Conservation (phyloP, 2,797 vertebrate species). For the Dallia pectoralis region DNA sequence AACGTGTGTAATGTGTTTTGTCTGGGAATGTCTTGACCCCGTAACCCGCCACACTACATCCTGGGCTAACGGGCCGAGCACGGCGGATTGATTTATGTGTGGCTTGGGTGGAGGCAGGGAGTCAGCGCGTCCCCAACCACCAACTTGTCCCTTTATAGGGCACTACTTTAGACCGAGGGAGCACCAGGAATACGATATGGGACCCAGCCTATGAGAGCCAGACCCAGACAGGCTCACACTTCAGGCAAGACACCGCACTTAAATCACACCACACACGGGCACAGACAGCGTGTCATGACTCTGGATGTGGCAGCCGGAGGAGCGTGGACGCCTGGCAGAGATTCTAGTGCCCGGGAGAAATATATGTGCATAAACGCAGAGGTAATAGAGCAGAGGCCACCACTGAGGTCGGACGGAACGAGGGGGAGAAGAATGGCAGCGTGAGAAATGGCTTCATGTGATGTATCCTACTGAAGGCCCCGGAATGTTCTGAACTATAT, state of each 20-base stretch:
- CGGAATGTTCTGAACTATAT: not conserved
- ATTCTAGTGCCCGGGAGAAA: not conserved
- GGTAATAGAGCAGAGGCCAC: not conserved
- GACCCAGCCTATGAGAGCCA: not conserved
- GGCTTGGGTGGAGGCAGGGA: not conserved
- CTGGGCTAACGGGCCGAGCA: not conserved
- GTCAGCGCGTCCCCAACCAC: not conserved
- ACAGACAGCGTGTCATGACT: not conserved
- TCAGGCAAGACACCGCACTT: not conserved
- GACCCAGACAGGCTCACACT: not conserved
- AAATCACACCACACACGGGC: not conserved
- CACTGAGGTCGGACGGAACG: not conserved
- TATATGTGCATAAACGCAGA: not conserved
- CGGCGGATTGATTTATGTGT: not conserved
- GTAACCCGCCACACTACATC: not conserved
- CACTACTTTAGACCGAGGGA: not conserved
- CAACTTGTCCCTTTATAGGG: not conserved
- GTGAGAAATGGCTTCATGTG: not conserved
- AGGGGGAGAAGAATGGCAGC: not conserved
- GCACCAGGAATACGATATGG: no score
- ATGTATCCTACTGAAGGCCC: not conserved
- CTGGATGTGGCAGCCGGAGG: not conserved
- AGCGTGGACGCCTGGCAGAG: not conserved
- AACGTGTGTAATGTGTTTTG: not conserved
- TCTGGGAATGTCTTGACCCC: not conserved